These are phyloP conservation scores for Micoletzkya japonica DNA, from an alignment of 2,888 invertebrate species.

Conservation along the genomic window DNA sequence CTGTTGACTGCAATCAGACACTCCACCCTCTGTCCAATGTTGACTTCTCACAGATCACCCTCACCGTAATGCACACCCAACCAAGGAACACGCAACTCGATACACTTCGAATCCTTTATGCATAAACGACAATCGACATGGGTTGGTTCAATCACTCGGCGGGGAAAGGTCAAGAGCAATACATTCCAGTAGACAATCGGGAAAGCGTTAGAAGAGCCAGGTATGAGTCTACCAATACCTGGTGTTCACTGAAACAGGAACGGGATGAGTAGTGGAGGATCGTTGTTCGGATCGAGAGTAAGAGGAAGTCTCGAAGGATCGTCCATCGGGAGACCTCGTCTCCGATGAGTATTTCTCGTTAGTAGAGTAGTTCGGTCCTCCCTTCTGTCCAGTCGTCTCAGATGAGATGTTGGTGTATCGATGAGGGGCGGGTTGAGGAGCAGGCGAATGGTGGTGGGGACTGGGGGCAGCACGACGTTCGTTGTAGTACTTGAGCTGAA, in stretches of 20 bases:
- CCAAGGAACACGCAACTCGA: too few species aligned
- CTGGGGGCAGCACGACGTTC: conserved; percentile 10
- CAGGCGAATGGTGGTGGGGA: conserved; percentile 18
- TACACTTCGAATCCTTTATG: too few species aligned
- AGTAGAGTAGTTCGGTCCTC: conserved; percentile 7
- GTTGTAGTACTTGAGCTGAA: neutral
- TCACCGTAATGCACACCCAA: too few species aligned
- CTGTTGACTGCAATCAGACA: neutral
- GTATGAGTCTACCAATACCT: neutral
- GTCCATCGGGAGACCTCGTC: conserved; percentile 3
- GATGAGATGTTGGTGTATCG: conserved; percentile 17
- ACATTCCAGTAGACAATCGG: too few species aligned
- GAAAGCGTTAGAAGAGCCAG: neutral
- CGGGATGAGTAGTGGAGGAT: neutral
- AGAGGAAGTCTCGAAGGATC: conserved; percentile 2
- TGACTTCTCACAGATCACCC: too few species aligned
- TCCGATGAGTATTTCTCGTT: conserved; percentile 6
- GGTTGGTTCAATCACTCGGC: too few species aligned
- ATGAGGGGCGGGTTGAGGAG: neutral
- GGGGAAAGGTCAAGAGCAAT: too few species aligned
- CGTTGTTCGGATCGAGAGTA: conserved; percentile 6
- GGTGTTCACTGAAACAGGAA: neutral
- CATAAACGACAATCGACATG: too few species aligned
- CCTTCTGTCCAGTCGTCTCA: conserved; percentile 1
- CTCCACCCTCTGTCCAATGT: too few species aligned